Base-by-base conservation (phyloP, 2,797 vertebrate species). In the Cyprinodon diabolis region DNA sequence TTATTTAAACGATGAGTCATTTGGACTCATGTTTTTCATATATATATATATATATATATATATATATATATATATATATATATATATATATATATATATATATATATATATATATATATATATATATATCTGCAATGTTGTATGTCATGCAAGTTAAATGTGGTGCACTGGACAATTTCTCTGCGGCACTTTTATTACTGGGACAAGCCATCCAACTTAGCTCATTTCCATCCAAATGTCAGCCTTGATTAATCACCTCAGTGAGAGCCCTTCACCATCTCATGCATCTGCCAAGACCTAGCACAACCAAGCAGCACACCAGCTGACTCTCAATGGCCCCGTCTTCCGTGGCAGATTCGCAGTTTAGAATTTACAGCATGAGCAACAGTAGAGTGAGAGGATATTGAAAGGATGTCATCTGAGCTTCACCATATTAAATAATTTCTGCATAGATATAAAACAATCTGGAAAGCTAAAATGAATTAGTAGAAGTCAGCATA, bases 171-270 rank as follows among this genome's bases (percentile, higher is more conserved):
- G 84, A 90, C 87, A 86, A 86, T 80, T 76, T 73, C 66, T 88
- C 71, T 73, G 80, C 79, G 70, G 81, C 48, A 14, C 72, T 82
- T 84, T 87, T 86, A 89, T 88, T 87, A 79, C 86, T 37, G 81
- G 80, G 83, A 89, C 74, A 87, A 88, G 83, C 75, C 81, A 72
- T 85, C 82, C 79, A 81, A 84, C 86, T 85, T 81, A 63, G 67
- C 82, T 89, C 83, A 89, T 93, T 91, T 92, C 90, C 87, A 90
- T 88, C 81, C 87, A 86, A 88, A 88, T 85, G 89, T 92, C 92
- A 90, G 81, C 86, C 85, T 86, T 92, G 89, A 93, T 95, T 90
- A 93, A 94, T 94, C 87, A 91, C 90, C 90, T 87, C 72, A 37
- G 75, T 58, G 83, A 89, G 82, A 88, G 78, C 83, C 84, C 86